Evolutionary conservation across 2,888 invertebrate genomes (phyloP).

Genomic region (Cistogaster globosa): DNA sequence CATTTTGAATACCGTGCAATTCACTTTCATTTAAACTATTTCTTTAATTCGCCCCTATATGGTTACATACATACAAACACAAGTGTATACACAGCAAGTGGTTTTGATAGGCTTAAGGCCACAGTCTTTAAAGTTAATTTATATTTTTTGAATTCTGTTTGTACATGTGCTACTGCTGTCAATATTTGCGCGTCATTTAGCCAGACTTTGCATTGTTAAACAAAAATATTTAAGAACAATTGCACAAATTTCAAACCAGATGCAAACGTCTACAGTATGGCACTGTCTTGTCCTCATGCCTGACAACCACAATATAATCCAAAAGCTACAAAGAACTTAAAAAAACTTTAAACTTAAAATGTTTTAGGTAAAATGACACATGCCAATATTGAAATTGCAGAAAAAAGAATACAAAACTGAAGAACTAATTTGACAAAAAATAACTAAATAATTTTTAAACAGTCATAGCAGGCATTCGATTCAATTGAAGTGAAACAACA

Average conservation of each 20-base stretch:
- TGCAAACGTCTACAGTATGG: constrained; percentile 67
- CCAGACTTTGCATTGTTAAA: constrained; percentile 32
- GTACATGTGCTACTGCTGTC: constrained; percentile 49
- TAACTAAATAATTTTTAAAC: constrained; percentile 26
- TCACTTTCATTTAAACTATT: constrained; percentile 63
- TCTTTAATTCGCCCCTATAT: constrained; percentile 60
- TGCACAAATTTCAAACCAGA: constrained; percentile 64
- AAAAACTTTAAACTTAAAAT: constrained; percentile 21
- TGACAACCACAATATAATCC: constrained; percentile 50
- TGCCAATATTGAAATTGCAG: constrained; percentile 66
- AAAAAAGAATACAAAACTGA: constrained; percentile 14
- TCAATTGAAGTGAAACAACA: constrained; percentile 48
- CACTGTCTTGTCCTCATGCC: constrained; percentile 50
- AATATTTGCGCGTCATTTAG: constrained; percentile 67
- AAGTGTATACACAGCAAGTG: background rate
- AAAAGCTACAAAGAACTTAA: constrained; percentile 15
- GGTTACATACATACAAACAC: background rate
- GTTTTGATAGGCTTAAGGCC: background rate
- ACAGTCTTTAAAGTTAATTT: background rate
- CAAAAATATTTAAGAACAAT: constrained; percentile 57
- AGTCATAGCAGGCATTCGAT: constrained; percentile 31
- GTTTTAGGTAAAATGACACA: constrained; percentile 64
- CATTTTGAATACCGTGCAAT: constrained; percentile 36
- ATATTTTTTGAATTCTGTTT: background rate
- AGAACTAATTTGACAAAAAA: constrained; percentile 59